Percentiles rank a stretch among this genome's conserved stretches.
Conservation (phyloP, 2,797 vertebrate genomes). For the Enteromius viviparus region DNA sequence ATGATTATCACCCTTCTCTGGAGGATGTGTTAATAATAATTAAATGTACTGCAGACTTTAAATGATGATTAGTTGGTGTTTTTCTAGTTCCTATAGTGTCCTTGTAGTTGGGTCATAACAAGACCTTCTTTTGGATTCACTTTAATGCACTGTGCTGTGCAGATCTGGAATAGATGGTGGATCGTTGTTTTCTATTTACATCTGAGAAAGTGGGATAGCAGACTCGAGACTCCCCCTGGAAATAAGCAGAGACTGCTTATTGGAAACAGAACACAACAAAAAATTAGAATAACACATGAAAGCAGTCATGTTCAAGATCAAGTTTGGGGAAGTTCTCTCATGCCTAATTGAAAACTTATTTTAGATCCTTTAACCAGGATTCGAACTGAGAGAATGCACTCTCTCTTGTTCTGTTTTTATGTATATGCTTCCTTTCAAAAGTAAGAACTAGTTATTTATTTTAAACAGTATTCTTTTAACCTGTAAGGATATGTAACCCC, state of each 20-base stretch:
- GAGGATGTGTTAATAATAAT: conserved; percentile 21
- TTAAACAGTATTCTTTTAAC: neutral
- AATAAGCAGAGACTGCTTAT: neutral
- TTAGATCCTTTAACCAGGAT: neutral
- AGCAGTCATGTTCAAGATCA: conserved; percentile 5
- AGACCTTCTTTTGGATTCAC: neutral
- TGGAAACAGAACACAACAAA: conserved; percentile 11
- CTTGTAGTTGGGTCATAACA: conserved; percentile 6
- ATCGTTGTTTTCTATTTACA: conserved; percentile 23
- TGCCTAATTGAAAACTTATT: conserved; percentile 7
- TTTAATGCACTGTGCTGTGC: neutral
- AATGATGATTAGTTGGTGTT: conserved; percentile 38
- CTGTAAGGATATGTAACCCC: too few relatives aligned
- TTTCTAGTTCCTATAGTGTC: neutral
- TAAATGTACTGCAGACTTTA: conserved; percentile 15
- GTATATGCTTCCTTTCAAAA: neutral
- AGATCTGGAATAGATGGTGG: neutral
- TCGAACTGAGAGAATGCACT: neutral
- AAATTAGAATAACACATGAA: conserved; percentile 27
- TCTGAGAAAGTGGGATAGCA: conserved; percentile 17
- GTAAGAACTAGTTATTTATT: neutral
- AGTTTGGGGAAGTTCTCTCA: neutral
- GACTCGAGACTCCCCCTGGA: neutral
- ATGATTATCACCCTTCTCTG: conserved; percentile 20
- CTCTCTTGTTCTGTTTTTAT: neutral